Conservation (phyloP, 64 coral and sea anemone genomes). For the Exaiptasia diaphana region DNA sequence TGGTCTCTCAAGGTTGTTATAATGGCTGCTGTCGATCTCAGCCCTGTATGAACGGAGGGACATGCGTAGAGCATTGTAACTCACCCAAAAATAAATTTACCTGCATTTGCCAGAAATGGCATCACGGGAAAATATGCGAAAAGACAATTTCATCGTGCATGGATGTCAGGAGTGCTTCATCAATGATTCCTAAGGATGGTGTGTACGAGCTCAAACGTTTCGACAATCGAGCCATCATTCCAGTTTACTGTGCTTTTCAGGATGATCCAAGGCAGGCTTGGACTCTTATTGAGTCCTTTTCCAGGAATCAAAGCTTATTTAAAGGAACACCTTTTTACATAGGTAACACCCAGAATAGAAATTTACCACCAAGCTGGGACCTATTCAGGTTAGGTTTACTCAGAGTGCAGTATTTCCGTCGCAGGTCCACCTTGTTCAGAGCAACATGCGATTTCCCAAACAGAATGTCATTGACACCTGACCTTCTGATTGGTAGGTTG, state of each 20-base stretch:
- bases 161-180: background rate
- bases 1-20: too few species aligned
- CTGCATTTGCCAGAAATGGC: conserved; percentile 4
- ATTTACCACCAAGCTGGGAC: background rate
- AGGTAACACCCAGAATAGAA: background rate
- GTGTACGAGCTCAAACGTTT: background rate
- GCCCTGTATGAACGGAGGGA: conserved; percentile 5
- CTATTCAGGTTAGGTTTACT: background rate
- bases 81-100: background rate
- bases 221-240: background rate
- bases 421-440: background rate
- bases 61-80: conserved; percentile 1
- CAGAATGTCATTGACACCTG: background rate
- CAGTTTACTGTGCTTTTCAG: background rate
- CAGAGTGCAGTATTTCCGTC: background rate
- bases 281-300: background rate
- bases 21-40: conserved; percentile 21
- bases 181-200: background rate
- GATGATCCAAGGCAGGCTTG: background rate
- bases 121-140: conserved; percentile 7
- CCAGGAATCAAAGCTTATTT: background rate
- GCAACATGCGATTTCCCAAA: background rate
- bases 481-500: background rate
- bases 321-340: background rate
- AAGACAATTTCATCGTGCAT: background rate